Conservation (phyloP, 2,113 vertebrate genomes). For the Nothoprocta perdicaria region DNA sequence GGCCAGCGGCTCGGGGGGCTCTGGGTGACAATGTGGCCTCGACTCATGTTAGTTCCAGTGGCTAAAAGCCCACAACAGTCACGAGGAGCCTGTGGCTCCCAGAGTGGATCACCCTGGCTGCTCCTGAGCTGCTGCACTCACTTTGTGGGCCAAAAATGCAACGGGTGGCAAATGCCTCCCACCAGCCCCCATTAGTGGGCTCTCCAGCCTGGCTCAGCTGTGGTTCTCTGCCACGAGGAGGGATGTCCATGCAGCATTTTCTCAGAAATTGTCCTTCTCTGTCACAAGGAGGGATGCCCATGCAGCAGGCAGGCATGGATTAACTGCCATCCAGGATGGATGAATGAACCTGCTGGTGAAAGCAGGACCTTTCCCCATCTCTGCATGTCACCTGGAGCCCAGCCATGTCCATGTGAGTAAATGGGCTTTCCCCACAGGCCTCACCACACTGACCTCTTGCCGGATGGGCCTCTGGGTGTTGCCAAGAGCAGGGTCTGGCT, state of each 20-base stretch:
- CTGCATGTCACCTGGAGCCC: background rate
- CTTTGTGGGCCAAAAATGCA: accelerated
- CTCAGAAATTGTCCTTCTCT: background rate
- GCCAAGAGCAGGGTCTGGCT: background rate
- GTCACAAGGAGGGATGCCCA: background rate
- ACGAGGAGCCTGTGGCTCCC: background rate
- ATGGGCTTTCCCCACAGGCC: background rate
- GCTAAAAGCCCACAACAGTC: background rate
- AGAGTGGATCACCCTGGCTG: accelerated
- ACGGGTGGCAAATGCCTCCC: background rate
- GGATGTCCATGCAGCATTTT: no score
- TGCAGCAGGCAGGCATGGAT: background rate
- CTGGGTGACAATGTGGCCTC: background rate
- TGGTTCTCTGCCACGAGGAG: no score
- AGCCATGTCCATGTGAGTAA: no score
- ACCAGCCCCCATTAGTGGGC: background rate
- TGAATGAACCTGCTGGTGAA: background rate
- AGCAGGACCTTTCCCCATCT: background rate
- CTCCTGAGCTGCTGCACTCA: accelerated
- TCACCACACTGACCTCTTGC: background rate
- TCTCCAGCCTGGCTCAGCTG: background rate
- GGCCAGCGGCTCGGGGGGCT: accelerated
- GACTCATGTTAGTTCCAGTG: background rate
- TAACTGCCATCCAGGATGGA: background rate
- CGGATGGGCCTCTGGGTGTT: background rate